Evolutionary conservation across 2,113 vertebrate genomes (phyloP).

Genomic region (Podarcis muralis): DNA sequence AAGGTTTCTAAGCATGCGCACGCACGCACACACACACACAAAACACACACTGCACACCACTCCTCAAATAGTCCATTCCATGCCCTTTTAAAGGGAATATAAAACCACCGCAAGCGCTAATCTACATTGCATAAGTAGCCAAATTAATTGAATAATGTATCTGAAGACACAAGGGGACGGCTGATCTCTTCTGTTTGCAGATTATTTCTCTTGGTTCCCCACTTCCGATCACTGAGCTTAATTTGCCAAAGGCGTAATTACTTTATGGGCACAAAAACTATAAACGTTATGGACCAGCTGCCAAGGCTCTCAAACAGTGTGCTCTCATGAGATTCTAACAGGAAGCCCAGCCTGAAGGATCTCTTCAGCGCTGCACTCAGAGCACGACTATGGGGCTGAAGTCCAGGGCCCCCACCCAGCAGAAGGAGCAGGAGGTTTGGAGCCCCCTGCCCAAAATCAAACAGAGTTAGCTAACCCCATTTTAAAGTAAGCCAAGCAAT

Average conservation of each 20-base stretch:
- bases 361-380: background rate
- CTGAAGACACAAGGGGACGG: background rate
- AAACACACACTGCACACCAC: background rate
- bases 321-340: background rate
- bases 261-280: background rate
- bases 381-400: background rate
- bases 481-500: too few relatives aligned
- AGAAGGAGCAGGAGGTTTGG: background rate
- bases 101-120: background rate
- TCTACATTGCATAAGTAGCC: background rate
- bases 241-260: background rate
- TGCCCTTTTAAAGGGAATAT: background rate
- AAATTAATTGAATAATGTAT: background rate
- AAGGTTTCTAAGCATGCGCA: background rate
- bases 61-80: background rate
- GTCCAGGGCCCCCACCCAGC: background rate
- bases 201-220: background rate
- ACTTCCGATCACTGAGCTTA: accelerated
- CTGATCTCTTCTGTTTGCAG: background rate
- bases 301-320: background rate
- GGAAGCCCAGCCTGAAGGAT: background rate
- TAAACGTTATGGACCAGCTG: background rate
- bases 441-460: background rate
- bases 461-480: background rate
- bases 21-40: background rate